These are phyloP conservation scores for Octodonta nipae DNA, from an alignment of 2,888 invertebrate species.

Conservation along the genomic window DNA sequence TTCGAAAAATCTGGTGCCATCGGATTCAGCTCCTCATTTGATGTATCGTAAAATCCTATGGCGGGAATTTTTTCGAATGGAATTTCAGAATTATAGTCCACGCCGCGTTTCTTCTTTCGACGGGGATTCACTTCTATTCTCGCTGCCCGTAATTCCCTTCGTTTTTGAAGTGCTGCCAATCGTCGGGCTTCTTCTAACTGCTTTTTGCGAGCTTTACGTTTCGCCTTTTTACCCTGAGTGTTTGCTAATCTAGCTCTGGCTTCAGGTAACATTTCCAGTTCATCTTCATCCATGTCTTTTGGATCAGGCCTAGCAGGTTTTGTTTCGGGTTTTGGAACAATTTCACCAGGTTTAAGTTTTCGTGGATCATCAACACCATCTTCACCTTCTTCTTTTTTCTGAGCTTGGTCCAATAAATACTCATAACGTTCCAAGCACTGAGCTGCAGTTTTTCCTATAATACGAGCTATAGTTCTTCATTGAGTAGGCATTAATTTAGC, in stretches of 20 bases:
- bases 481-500: slow-evolving; percentile 99
- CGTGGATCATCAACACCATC: slow-evolving; percentile 87
- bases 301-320: slow-evolving; percentile 98
- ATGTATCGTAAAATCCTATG: slow-evolving; percentile 88
- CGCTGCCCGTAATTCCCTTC: slow-evolving; percentile 92
- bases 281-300: slow-evolving; percentile 99
- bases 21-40: slow-evolving; percentile 76
- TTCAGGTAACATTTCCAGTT: slow-evolving; percentile 98
- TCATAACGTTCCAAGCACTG: slow-evolving; percentile 97
- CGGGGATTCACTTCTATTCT: slow-evolving; percentile 59
- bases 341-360: slow-evolving; percentile 96
- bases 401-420: slow-evolving; percentile 89
- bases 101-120: slow-evolving; percentile 70
- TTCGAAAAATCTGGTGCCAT: slow-evolving; percentile 80
- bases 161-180: slow-evolving; percentile 90
- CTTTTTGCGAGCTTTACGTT: slow-evolving; percentile 90
- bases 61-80: slow-evolving; percentile 94
- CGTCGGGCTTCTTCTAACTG: slow-evolving; percentile 95
- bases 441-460: slow-evolving; percentile 95
- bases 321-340: slow-evolving; percentile 98
- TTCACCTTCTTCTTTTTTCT: slow-evolving; percentile 81
- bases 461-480: slow-evolving; percentile 98
- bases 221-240: slow-evolving; percentile 91
- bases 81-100: slow-evolving; percentile 94
- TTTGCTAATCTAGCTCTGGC: slow-evolving; percentile 96